phyloP scores from a whole-genome alignment of 2,113 vertebrate genomes.

The Grammomys dolichurus region DNA sequence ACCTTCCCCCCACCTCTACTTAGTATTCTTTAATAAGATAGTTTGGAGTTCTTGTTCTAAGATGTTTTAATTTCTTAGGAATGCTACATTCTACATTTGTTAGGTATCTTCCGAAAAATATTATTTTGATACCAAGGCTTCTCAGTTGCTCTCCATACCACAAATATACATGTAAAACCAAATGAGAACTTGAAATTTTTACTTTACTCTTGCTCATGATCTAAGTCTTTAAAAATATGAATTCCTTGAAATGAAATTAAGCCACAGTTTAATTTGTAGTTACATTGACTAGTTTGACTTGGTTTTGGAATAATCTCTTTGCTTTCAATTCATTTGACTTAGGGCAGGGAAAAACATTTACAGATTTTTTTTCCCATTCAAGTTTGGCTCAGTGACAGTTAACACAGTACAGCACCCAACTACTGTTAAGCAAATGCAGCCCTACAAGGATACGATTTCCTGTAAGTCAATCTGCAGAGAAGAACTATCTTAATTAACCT shows the following conservation, averaged over 20 bases:
- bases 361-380: constrained; percentile 55
- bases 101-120: constrained; percentile 31
- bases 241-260: constrained; percentile 64
- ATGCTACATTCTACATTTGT: constrained; percentile 18
- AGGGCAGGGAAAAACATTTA: constrained; percentile 69
- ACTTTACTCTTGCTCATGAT: constrained; percentile 61
- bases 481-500: constrained; percentile 90
- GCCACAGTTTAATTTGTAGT: constrained; percentile 55
- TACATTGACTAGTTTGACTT: constrained; percentile 37
- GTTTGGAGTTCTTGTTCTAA: background rate
- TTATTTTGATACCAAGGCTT: constrained; percentile 25
- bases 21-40: constrained; percentile 43
- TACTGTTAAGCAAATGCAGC: constrained; percentile 92
- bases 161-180: background rate
- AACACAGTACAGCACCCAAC: constrained; percentile 79
- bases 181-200: constrained; percentile 64
- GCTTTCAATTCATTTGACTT: constrained; percentile 69
- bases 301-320: constrained; percentile 61
- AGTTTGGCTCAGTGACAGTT: constrained; percentile 87
- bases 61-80: constrained; percentile 51
- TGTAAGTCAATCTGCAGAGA: constrained; percentile 89
- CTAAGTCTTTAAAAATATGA: constrained; percentile 50
- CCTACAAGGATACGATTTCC: constrained; percentile 91
- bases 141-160: background rate
- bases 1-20: background rate